Evolutionary conservation across 2,113 vertebrate species (phyloP), one percentile per base, ranked within the genome.

Genomic region (Toxotes jaculatrix): DNA sequence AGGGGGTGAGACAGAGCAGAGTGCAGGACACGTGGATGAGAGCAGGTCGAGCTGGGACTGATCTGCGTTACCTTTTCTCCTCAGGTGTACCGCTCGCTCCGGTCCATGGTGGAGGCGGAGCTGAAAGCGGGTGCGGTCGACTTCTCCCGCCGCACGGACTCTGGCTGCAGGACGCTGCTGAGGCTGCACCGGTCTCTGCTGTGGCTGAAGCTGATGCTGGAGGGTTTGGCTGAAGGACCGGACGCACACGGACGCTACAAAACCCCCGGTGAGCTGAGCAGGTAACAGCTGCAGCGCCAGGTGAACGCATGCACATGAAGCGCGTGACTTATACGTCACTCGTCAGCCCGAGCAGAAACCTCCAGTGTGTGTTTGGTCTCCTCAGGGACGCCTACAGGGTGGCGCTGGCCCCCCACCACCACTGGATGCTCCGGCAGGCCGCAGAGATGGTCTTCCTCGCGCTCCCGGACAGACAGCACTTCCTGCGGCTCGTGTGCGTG

Each of bases 331-430:
- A 43, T 12, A 43, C 42, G 42, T 12, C 42, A 11, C 42, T 12
- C 42, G 42, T 43, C 43, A 5, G 12, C 43, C 3, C 4, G 2
- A 45, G 12, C 14, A 12, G 2, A 53, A 53, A 53, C 21, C 61
- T 42, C 13, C 38, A 23, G 21, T 19, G 34, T 10, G 17, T 38
- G n/a, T 9, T 14, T 3, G 7, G 3, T 23, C 47, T 56, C 63
- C 43, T 11, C 69, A 94, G 93, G 0, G 95, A 95, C 1, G 96
- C 97, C 45, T 97, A 97, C 78, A 10, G 36, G n/a, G 82, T 90
- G 23, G 94, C 95, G 1, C 70, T 97, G 71, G 95, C 95, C 0
- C 94, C 94, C 0, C 88, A 97, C 81, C 97, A 97, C 88, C 85
- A 91, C 10, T 97, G 96, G 97, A 31, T 96, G 4, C 59, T 97